Base-by-base conservation (phyloP, 1,140 invertebrate genomes). In the Ceratina australensis region DNA sequence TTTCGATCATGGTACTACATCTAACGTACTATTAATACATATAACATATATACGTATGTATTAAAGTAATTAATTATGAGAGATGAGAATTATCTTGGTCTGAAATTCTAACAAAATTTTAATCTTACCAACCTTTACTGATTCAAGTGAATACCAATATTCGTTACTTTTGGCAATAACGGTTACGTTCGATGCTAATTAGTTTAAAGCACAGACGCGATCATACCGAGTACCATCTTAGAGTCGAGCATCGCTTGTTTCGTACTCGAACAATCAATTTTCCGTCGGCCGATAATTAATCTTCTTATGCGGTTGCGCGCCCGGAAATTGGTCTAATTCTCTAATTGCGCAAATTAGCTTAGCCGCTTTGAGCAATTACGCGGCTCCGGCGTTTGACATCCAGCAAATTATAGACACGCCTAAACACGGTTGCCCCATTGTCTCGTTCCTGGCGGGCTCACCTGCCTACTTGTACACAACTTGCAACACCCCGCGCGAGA, bases 321-420 rank as follows among this genome's bases (percentile, higher is more conserved):
- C 15, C 26, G 22, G 66, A 16, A 71, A 71, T 71, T 54, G 57
- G 49, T 61, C 57, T 63, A 77, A 77, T 54, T 71, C 57, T 33
- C 74, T 60, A 71, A 77, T 77, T 71, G 57, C 57, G 4, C 20
- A n/a, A 77, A 77, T 71, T 61, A 77, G 5, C 57, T 13, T 26
- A 47, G n/a, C 8, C 33, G 47, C 74, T 77, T 71, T 61, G 66
- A 77, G 59, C 74, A 77, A 71, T 77, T 77, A 71, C 57, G 20
- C 20, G 47, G 16, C 20, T 47, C 10, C 22, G 61, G 20, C 74
- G 20, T 77, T 77, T 63, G 74, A 71, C 57, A 24, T 47, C 16
- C 26, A 15, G 47, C 26, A 61, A 77, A 77, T 77, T 77, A 71
- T 68, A 77, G 74, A 42, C 47, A 28, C 20, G 26, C 10, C 57